A percentile compares a stretch with the other conserved stretches of the same genome.
Evolutionary conservation across 2,888 invertebrate genomes (phyloP).

Genomic region (Andrena hattorfiana): DNA sequence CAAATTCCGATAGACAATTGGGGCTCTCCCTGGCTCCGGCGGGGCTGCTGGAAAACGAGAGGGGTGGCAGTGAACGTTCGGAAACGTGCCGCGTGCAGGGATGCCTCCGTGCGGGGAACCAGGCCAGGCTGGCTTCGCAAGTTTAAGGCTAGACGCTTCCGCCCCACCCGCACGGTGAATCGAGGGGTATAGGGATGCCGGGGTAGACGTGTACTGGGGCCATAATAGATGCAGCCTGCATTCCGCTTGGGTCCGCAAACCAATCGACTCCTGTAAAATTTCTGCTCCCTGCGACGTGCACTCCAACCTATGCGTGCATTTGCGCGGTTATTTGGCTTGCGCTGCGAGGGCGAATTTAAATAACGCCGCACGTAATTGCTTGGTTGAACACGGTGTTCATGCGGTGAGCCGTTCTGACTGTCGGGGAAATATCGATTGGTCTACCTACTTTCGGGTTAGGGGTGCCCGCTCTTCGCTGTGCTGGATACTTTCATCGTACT

Average conservation of each 20-base stretch:
- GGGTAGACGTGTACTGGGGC: conserved; percentile 55
- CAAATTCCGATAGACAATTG: conserved; percentile 78
- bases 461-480: too few relatives aligned
- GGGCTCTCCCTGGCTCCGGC: conserved; percentile 47
- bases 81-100: conserved; percentile 66
- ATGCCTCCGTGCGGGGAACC: conserved; percentile 60
- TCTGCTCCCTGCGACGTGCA: conserved; percentile 37
- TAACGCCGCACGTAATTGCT: conserved; percentile 23
- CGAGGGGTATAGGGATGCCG: conserved; percentile 33
- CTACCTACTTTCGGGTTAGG: too few relatives aligned
- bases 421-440: too few relatives aligned
- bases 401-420: background rate
- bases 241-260: conserved; percentile 54
- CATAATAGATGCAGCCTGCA: conserved; percentile 74
- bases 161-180: conserved; percentile 15
- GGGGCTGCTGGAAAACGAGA: conserved; percentile 20
- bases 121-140: conserved; percentile 38
- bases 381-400: background rate
- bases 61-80: conserved; percentile 59
- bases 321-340: background rate
- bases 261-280: conserved; percentile 60
- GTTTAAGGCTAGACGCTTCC: conserved; percentile 56
- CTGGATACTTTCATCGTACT: too few relatives aligned
- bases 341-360: conserved; percentile 15
- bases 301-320: conserved; percentile 2